Percentiles rank a stretch among this genome's conserved stretches.
These are phyloP conservation scores for Ictidomys tridecemlineatus DNA, from an alignment of 2,113 vertebrate genomes.

Conservation along the genomic window DNA sequence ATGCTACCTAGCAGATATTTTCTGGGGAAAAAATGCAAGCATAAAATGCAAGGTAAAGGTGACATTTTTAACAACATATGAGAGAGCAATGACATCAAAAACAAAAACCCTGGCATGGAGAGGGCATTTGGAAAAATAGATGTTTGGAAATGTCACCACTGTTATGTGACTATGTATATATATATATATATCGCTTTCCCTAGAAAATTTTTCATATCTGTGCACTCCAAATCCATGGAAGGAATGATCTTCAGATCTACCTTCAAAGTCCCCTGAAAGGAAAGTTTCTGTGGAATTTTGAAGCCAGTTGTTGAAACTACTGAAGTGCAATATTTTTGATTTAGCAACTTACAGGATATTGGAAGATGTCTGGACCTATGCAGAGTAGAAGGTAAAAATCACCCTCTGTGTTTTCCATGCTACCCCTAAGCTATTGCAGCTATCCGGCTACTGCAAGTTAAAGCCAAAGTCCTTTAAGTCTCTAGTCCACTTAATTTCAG, in stretches of 20 bases:
- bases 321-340: background rate
- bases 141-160: constrained; percentile 30
- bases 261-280: constrained; percentile 16
- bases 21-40: background rate
- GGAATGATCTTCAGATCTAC: background rate
- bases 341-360: background rate
- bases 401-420: background rate
- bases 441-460: too few species aligned
- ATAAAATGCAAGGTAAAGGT: constrained; percentile 48
- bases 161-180: background rate
- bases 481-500: background rate
- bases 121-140: constrained; percentile 41
- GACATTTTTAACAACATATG: constrained; percentile 55
- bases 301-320: constrained; percentile 32
- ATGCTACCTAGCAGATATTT: constrained; percentile 4
- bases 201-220: background rate
- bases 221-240: background rate
- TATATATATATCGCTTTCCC: background rate
- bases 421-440: background rate
- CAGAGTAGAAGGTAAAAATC: background rate
- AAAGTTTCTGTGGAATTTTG: background rate
- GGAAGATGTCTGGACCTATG: background rate
- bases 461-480: background rate
- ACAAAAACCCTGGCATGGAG: constrained; percentile 3
- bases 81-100: constrained; percentile 34